These are phyloP conservation scores for Drosophila arizonae DNA, from an alignment of 1,140 invertebrate genomes.

Conservation along the genomic window DNA sequence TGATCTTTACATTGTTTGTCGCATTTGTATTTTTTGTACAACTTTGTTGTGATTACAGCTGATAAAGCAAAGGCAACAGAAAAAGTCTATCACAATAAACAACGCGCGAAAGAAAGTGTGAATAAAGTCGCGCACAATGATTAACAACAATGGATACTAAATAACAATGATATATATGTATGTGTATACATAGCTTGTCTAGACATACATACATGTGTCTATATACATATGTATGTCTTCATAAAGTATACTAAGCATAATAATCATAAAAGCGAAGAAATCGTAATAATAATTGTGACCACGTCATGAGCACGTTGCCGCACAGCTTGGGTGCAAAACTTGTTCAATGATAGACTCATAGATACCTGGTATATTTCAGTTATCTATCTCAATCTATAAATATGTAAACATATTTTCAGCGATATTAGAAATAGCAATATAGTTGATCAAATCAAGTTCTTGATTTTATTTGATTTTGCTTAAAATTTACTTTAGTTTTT, in stretches of 20 bases:
- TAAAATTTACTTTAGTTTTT: too few species aligned
- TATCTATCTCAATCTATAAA: too few species aligned
- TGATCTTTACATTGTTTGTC: slow-evolving; percentile 49
- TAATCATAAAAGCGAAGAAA: slow-evolving; percentile 47
- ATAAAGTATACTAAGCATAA: slow-evolving; percentile 22
- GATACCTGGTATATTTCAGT: slow-evolving; percentile 3
- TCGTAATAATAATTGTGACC: slow-evolving; percentile 71
- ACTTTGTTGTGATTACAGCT: slow-evolving; percentile 73
- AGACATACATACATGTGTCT: neutral
- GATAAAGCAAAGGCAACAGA: slow-evolving; percentile 65
- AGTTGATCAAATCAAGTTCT: too few species aligned
- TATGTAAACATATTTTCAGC: too few species aligned
- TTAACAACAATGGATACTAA: slow-evolving; percentile 55
- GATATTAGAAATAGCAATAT: too few species aligned
- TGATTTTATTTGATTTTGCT: too few species aligned
- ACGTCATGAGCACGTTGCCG: slow-evolving; percentile 70
- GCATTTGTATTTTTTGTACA: slow-evolving; percentile 59
- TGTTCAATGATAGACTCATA: neutral
- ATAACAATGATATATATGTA: slow-evolving; percentile 53
- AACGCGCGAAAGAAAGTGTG: slow-evolving; percentile 68
- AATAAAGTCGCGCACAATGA: slow-evolving; percentile 70
- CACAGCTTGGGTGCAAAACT: neutral
- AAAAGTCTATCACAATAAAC: slow-evolving; percentile 75
- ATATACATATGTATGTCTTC: neutral
- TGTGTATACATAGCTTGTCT: too few species aligned